Conservation (phyloP, 1,140 invertebrate species). For the Macrobrachium nipponense region DNA sequence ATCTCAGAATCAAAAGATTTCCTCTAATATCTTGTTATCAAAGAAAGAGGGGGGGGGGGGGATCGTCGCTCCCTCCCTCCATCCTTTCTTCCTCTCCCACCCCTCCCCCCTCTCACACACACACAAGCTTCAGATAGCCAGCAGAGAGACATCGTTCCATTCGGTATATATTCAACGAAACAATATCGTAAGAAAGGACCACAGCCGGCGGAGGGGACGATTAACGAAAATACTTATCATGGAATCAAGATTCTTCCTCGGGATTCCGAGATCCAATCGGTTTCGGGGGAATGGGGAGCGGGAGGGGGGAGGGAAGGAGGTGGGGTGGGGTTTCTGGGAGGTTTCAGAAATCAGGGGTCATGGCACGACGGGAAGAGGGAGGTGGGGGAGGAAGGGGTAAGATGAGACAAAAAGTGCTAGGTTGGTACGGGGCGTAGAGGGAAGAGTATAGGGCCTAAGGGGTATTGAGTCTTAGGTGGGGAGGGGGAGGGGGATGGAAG, state of each 20-base stretch:
- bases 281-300: neutral
- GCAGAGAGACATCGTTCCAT: neutral
- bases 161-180: no score
- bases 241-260: no score
- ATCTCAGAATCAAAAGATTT: no score
- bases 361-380: no score
- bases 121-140: neutral
- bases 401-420: neutral
- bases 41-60: neutral
- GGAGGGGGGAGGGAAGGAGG: slow-evolving; percentile 1
- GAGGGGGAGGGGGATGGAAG: neutral
- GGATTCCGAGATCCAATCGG: slow-evolving; percentile 6
- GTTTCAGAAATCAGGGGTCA: no score
- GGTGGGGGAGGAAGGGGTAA: neutral
- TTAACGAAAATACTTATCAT: no score
- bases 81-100: no score
- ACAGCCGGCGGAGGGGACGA: no score
- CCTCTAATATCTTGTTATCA: no score
- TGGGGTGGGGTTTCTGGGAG: neutral
- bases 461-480: neutral
- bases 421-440: neutral
- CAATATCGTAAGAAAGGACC: no score
- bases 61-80: neutral
- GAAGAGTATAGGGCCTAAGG: neutral
- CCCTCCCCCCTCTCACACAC: neutral